These are phyloP conservation scores for Spea hammondii DNA, from an alignment of 2,797 vertebrate genomes.

Conservation along the genomic window DNA sequence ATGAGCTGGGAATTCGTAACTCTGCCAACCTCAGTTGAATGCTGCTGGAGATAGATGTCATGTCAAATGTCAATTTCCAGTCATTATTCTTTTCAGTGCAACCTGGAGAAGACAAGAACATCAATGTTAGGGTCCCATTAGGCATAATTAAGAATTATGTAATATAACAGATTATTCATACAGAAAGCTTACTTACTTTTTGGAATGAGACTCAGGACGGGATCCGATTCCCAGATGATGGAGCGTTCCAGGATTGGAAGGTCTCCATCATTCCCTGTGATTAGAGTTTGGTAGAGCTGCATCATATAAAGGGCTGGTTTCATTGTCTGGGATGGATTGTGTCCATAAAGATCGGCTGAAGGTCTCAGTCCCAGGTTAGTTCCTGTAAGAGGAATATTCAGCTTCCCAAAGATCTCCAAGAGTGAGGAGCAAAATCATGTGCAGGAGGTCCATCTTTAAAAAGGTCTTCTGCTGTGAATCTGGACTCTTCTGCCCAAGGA, in stretches of 20 bases:
- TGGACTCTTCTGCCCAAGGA: neutral
- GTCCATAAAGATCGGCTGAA: neutral
- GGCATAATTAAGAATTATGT: too few species aligned
- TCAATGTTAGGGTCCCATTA: neutral
- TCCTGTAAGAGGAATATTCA: neutral
- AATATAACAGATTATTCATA: too few species aligned
- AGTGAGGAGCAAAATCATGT: neutral
- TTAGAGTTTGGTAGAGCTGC: too few species aligned
- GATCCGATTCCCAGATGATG: neutral
- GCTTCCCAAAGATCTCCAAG: neutral
- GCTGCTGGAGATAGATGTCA: slow-evolving; percentile 75
- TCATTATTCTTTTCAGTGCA: slow-evolving; percentile 66
- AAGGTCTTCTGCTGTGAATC: too few species aligned
- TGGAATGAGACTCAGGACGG: neutral
- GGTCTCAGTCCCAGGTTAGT: neutral
- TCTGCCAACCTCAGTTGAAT: slow-evolving; percentile 58
- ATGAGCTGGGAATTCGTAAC: slow-evolving; percentile 69
- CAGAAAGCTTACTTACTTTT: neutral
- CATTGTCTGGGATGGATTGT: neutral
- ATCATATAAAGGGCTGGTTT: neutral
- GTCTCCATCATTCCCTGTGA: too few species aligned
- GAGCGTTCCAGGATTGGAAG: too few species aligned
- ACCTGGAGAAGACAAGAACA: slow-evolving; percentile 59
- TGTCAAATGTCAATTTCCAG: slow-evolving; percentile 80
- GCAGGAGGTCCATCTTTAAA: neutral